Evolutionary conservation across 2,888 invertebrate genomes (phyloP).

Genomic region (Rosalia funebris): DNA sequence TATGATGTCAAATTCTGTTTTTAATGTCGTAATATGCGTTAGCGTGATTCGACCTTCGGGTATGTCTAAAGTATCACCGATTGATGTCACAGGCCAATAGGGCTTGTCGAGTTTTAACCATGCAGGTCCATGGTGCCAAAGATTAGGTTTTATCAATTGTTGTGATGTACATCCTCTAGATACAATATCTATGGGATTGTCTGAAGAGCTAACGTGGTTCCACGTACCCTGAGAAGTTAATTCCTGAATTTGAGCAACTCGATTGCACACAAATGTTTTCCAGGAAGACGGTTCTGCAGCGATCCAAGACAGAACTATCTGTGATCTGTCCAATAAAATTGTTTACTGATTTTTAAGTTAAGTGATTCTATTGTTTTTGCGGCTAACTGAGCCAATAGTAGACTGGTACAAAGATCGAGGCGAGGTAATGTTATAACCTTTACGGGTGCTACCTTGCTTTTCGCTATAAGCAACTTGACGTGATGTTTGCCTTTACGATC

Average conservation of each 20-base stretch:
- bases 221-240: not conserved
- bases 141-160: not conserved
- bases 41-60: not conserved
- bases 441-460: slow-evolving; percentile 5
- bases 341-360: not conserved
- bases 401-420: slow-evolving; percentile 3
- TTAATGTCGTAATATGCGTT: not conserved
- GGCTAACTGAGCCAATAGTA: not conserved
- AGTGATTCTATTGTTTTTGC: not conserved
- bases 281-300: not conserved
- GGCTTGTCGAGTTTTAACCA: not conserved
- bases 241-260: not conserved
- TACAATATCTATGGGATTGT: not conserved
- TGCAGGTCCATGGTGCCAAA: not conserved
- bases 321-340: not conserved
- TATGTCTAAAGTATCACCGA: not conserved
- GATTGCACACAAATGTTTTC: slow-evolving; percentile 1
- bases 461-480: not conserved
- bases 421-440: slow-evolving; percentile 1
- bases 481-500: not conserved
- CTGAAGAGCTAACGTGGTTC: not conserved
- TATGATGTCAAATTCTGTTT: not conserved
- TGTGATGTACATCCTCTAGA: not conserved
- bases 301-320: not conserved
- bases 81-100: not conserved